phyloP scores from a whole-genome alignment of 2,888 invertebrate genomes.

The Nasonovia ribisnigri region DNA sequence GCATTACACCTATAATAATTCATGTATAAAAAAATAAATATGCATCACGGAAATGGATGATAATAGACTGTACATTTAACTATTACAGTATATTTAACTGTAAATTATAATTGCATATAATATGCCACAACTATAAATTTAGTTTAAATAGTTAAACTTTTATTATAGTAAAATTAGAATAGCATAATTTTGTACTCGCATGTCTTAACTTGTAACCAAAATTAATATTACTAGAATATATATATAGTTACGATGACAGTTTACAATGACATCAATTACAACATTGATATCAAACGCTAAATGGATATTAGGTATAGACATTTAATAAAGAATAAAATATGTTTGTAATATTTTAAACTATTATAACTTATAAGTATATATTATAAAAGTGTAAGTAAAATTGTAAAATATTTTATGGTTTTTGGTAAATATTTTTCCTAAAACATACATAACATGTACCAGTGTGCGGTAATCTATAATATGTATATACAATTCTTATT shows the following conservation, averaged over 20 bases:
- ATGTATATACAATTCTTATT: constrained; percentile 42
- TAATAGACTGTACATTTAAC: not conserved
- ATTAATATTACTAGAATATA: not conserved
- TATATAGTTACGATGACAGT: not conserved
- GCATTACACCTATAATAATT: not conserved
- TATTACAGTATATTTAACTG: not conserved
- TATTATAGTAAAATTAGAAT: not conserved
- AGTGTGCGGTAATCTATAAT: not conserved
- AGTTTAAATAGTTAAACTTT: not conserved
- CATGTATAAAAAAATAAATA: not conserved
- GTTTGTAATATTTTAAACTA: not conserved
- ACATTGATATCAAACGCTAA: not conserved
- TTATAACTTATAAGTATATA: not conserved
- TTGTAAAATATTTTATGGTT: not conserved
- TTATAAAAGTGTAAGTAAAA: not conserved
- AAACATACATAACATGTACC: not conserved
- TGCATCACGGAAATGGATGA: not conserved
- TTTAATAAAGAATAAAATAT: not conserved
- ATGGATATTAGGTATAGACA: not conserved
- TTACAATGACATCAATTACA: not conserved
- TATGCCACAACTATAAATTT: not conserved
- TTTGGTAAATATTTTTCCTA: not conserved
- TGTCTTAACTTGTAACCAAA: not conserved
- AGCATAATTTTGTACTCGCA: not conserved
- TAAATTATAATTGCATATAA: not conserved